phyloP scores from a whole-genome alignment of 2,113 vertebrate species.

The Herpailurus yagouaroundi region DNA sequence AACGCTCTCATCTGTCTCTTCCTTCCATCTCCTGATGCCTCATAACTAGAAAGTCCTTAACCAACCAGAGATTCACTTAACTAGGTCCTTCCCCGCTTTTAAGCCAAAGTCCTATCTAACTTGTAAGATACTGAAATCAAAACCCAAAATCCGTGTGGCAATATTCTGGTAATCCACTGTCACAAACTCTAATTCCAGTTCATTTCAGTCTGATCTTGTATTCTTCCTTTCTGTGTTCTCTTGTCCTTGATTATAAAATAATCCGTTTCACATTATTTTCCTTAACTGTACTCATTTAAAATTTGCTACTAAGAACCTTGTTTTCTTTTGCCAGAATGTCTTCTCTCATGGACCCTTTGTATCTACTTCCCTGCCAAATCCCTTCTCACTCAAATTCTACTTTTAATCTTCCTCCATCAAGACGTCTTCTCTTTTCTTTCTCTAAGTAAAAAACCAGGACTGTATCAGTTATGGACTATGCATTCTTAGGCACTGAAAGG shows the following conservation, averaged over 20 bases:
- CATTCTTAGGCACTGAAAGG: not conserved
- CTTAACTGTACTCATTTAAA: not conserved
- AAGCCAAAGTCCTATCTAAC: not conserved
- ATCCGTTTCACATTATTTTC: not conserved
- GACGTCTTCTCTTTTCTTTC: slow-evolving; percentile 29
- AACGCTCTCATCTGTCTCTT: not conserved
- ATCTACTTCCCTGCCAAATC: slow-evolving; percentile 22
- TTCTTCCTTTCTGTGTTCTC: not conserved
- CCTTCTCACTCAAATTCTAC: not conserved
- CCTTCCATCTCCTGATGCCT: not conserved
- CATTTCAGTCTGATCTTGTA: not conserved
- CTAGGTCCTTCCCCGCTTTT: not conserved
- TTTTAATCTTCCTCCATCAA: slow-evolving; percentile 31
- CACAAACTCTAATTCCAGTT: not conserved
- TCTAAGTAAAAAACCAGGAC: not conserved
- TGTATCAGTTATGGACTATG: not conserved
- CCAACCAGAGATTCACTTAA: not conserved
- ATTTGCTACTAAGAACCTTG: slow-evolving; percentile 8
- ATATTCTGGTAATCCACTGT: not conserved
- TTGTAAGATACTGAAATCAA: not conserved
- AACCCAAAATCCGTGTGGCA: not conserved
- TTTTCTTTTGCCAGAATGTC: slow-evolving; percentile 26
- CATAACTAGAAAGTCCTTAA: not conserved
- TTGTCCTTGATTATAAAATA: slow-evolving; percentile 3
- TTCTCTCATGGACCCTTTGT: not conserved